Percentiles rank a stretch among this genome's conserved stretches.
Evolutionary conservation across 2,113 vertebrate genomes (phyloP).

Genomic region (Misgurnus anguillicaudatus): DNA sequence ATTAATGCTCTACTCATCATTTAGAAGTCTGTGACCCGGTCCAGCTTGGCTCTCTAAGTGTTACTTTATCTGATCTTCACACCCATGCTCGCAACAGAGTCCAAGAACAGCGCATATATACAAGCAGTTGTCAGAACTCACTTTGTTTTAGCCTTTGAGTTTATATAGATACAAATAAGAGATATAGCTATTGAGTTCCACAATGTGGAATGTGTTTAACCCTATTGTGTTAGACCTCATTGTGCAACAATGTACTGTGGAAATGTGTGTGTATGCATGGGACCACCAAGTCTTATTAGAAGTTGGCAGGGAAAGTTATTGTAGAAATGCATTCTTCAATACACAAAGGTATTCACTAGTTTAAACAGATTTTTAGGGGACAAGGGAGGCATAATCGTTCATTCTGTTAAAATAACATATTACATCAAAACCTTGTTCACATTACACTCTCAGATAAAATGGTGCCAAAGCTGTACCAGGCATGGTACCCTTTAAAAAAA

Average conservation of each 20-base stretch:
- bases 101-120: constrained; percentile 10
- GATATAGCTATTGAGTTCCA: background rate
- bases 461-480: no score
- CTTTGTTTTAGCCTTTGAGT: background rate
- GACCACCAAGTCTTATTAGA: background rate
- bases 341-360: background rate
- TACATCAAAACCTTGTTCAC: background rate
- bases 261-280: no score
- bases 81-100: background rate
- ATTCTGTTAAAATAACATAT: no score
- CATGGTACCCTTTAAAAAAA: no score
- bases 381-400: no score
- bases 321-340: background rate
- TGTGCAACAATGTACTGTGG: background rate
- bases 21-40: constrained; percentile 14
- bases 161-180: background rate
- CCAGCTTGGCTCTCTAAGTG: constrained; percentile 17
- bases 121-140: background rate
- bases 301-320: background rate
- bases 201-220: background rate
- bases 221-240: background rate
- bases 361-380: background rate
- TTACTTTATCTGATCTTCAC: constrained; percentile 24
- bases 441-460: background rate
- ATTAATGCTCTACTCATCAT: background rate